phyloP scores from a whole-genome alignment of 1,140 invertebrate species.

The Lethrus apterus region DNA sequence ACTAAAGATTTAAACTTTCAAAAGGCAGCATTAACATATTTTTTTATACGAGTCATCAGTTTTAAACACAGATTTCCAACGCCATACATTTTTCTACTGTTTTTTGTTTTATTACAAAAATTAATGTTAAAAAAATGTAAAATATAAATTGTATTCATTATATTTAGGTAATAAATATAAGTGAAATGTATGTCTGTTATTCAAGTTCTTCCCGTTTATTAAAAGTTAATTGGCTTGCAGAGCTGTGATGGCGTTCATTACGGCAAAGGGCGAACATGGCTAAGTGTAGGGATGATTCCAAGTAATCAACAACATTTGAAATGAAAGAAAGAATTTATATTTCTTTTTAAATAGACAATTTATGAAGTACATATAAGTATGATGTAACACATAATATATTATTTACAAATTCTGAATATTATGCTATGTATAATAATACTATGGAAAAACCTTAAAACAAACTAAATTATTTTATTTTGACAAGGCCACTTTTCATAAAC shows the following conservation, averaged over 20 bases:
- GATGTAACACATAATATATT: conserved; percentile 32
- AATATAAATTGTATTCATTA: conserved; percentile 41
- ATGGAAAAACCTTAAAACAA: conserved; percentile 12
- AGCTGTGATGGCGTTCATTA: no score
- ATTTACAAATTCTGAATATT: conserved; percentile 18
- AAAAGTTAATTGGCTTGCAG: no score
- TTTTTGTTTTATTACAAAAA: conserved; percentile 30
- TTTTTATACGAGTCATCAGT: conserved; percentile 31
- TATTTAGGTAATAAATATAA: conserved; percentile 42
- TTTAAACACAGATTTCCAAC: conserved; percentile 22
- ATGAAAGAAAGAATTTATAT: conserved; percentile 17
- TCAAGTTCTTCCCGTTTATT: no score
- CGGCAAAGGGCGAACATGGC: no score
- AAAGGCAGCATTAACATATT: conserved; percentile 30
- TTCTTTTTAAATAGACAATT: conserved; percentile 22
- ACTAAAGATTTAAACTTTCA: conserved; percentile 18
- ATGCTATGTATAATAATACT: conserved; percentile 10
- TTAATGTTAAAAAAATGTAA: conserved; percentile 36
- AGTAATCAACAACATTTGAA: no score
- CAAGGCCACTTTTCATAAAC: conserved; percentile 31
- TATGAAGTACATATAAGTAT: conserved; percentile 30
- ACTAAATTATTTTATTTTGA: conserved; percentile 22
- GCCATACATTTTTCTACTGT: conserved; percentile 27
- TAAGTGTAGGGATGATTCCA: no score
- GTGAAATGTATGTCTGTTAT: conserved; percentile 23